These are phyloP conservation scores for Microtus oregoni DNA, from an alignment of 2,113 vertebrate genomes.

Conservation along the genomic window DNA sequence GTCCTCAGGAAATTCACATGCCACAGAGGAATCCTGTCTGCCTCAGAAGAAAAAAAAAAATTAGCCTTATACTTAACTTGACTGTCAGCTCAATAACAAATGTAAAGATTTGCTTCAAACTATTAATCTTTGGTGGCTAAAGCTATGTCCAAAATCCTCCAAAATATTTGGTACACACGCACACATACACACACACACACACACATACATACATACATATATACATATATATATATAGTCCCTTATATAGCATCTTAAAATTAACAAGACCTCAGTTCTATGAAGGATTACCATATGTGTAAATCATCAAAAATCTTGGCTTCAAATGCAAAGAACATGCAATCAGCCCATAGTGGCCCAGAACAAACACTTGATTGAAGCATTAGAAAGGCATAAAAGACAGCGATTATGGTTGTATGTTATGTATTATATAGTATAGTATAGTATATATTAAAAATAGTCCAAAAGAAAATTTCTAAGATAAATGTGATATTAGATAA, in stretches of 20 bases:
- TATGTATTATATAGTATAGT: neutral
- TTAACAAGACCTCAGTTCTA: neutral
- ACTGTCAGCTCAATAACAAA: neutral
- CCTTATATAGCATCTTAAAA: neutral
- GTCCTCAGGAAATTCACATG: neutral
- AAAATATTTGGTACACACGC: neutral
- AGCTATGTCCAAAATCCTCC: neutral
- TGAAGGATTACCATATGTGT: neutral
- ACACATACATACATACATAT: too few species aligned
- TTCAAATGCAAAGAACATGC: neutral
- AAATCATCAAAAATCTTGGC: neutral
- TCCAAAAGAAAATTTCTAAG: neutral
- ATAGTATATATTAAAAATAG: neutral
- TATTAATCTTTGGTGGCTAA: neutral
- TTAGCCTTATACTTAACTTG: neutral
- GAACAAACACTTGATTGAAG: neutral
- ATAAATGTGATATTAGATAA: neutral
- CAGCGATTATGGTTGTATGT: neutral
- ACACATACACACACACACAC: neutral
- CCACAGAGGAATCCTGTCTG: neutral
- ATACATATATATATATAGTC: neutral
- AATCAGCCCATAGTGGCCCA: neutral
- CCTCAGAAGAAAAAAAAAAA: neutral
- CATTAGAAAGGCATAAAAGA: neutral
- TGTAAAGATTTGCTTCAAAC: neutral